These are phyloP conservation scores for Zaprionus capensis DNA, from an alignment of 1,140 invertebrate species.

Conservation along the genomic window DNA sequence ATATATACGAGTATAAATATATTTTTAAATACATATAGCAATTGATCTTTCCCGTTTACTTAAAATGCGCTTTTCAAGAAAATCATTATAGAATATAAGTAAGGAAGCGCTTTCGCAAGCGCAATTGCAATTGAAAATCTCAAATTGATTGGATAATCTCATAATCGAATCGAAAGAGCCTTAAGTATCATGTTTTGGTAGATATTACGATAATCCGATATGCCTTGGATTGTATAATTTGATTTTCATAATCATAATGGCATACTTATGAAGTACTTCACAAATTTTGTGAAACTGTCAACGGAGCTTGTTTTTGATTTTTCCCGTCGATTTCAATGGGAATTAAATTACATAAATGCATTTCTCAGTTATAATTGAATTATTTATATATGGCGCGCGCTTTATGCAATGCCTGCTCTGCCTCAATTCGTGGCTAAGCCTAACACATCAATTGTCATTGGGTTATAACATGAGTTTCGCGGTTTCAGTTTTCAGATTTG, in stretches of 20 bases:
- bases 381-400: constrained; percentile 7
- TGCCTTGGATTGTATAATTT: neutral
- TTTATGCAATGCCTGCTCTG: constrained; percentile 26
- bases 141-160: neutral
- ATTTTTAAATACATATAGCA: neutral
- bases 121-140: too few species aligned
- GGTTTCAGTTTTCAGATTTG: constrained; percentile 10
- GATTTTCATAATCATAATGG: constrained; percentile 1
- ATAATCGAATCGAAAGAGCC: neutral
- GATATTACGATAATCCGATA: constrained; percentile 4
- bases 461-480: constrained; percentile 3
- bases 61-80: too few species aligned
- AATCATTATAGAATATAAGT: too few species aligned
- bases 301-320: neutral
- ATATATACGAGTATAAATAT: neutral
- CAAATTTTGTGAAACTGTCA: constrained; percentile 17
- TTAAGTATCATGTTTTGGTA: neutral
- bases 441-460: constrained; percentile 21
- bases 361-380: constrained; percentile 5
- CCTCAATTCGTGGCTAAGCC: constrained; percentile 17
- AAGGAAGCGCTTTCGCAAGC: too few species aligned
- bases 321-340: neutral
- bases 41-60: neutral
- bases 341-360: constrained; percentile 21
- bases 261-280: constrained; percentile 3